Evolutionary conservation across 1,140 invertebrate genomes (phyloP), one percentile per base, ranked within the genome.

Genomic region (Heliconius eleuchia): DNA sequence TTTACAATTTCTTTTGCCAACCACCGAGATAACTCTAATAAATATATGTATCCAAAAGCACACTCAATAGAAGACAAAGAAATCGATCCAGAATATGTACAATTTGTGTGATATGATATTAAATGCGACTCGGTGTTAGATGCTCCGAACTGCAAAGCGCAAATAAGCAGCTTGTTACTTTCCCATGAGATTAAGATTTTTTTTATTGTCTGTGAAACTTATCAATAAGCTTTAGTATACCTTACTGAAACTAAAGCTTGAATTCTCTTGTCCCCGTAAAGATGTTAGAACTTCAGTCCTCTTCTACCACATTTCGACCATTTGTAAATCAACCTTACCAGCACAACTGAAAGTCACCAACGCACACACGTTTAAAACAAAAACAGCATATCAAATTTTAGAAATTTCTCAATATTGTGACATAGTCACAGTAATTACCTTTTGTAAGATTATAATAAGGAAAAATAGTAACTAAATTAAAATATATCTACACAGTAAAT

Each of bases 221-320:
- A 82, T 76, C 74, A 83, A 39, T 73, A 71, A 79, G 83, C 71
- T 77, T 73, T 83, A 76, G 81, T 80, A 75, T 89, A 91, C 90
- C 90, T 92, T 88, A 70, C 71, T 86, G 50, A 78, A 84, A 82
- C 52, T 82, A 76, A 83, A 81, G 86, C 78, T 84, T 84, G 73
- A 85, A 76, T 82, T 79, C 80, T 87, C 71, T 75, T 74, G 78
- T 82, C 78, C 82, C 83, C 74, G 81, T 85, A 84, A 80, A 79
- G 87, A 76, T 57, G 82, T 86, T 74, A 86, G 76, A 83, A 80
- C 83, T 89, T 88, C 83, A 80, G 85, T 88, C 74, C 84, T 89
- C 88, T 90, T 86, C 84, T 91, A 91, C 83, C 87, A 92, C 91
- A 92, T 93, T 91, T 92, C 88, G 84, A 85, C 86, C 84, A 91